phyloP scores from a whole-genome alignment of 2,797 vertebrate genomes.

The Tangara arthus region DNA sequence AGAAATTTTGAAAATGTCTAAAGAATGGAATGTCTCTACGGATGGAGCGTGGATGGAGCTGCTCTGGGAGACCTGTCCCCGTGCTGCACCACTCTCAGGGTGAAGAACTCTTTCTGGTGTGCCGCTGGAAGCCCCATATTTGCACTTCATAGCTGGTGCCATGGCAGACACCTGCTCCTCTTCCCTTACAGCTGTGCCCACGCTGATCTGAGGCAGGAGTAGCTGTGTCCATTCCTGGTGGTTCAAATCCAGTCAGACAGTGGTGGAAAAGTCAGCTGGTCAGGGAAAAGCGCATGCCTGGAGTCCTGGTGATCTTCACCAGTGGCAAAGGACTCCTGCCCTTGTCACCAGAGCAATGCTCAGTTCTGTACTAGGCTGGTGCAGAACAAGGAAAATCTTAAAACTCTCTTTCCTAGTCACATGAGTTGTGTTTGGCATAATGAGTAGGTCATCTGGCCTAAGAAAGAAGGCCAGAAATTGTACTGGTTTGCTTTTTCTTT shows the following conservation, averaged over 20 bases:
- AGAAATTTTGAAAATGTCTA: not conserved
- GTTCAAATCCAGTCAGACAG: not conserved
- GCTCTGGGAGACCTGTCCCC: not conserved
- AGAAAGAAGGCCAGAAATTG: not conserved
- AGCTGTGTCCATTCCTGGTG: not conserved
- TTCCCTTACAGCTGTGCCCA: not conserved
- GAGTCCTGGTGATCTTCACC: not conserved
- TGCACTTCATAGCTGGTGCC: not conserved
- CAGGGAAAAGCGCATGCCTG: not conserved
- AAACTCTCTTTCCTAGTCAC: not conserved
- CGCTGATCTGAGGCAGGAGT: not conserved
- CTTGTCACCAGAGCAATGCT: not conserved
- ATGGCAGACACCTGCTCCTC: not conserved
- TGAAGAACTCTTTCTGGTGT: not conserved
- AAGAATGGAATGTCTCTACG: not conserved
- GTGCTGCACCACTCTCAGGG: not conserved
- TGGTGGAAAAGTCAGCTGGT: not conserved
- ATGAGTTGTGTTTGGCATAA: not conserved
- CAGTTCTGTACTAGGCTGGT: not conserved
- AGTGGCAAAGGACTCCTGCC: not conserved
- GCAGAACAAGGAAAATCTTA: not conserved
- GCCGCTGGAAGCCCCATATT: not conserved
- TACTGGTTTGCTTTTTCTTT: not conserved
- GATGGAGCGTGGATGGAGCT: not conserved
- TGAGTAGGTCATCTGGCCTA: not conserved